A percentile compares a stretch with the other conserved stretches of the same genome.
phyloP scores from a whole-genome alignment of 2,888 invertebrate genomes.

The Ischnus inquisitorius region DNA sequence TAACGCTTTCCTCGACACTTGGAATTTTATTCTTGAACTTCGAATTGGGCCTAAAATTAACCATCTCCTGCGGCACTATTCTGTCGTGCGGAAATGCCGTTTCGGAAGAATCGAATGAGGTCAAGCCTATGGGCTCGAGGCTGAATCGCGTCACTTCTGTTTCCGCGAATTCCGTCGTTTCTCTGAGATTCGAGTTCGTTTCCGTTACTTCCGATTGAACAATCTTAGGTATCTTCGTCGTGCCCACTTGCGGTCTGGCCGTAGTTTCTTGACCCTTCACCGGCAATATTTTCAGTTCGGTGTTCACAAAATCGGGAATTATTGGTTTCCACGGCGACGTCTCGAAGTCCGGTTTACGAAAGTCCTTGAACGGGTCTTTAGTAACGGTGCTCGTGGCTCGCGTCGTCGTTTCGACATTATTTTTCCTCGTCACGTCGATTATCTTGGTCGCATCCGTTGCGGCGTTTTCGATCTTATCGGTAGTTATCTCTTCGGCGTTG shows the following conservation, averaged over 20 bases:
- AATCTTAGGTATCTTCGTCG: background rate
- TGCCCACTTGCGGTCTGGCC: background rate
- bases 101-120: slow-evolving; percentile 76
- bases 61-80: slow-evolving; percentile 79
- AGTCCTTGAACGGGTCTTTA: slow-evolving; percentile 76
- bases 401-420: slow-evolving; percentile 12
- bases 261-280: background rate
- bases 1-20: slow-evolving; percentile 60
- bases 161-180: slow-evolving; percentile 24
- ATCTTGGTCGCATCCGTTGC: slow-evolving; percentile 22
- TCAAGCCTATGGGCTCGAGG: slow-evolving; percentile 71
- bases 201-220: background rate
- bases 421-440: background rate
- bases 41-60: slow-evolving; percentile 79
- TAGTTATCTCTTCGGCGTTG: slow-evolving; percentile 81
- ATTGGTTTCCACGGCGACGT: slow-evolving; percentile 84
- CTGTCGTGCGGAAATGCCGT: slow-evolving; percentile 81
- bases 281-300: slow-evolving; percentile 76
- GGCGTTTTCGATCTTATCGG: slow-evolving; percentile 72
- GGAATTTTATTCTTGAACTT: slow-evolving; percentile 81
- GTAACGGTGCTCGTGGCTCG: slow-evolving; percentile 10
- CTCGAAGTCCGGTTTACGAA: slow-evolving; percentile 81
- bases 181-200: background rate
- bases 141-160: slow-evolving; percentile 61
- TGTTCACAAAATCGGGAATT: slow-evolving; percentile 79